phyloP scores from a whole-genome alignment of 2,797 vertebrate genomes.

The Crax fasciolata region DNA sequence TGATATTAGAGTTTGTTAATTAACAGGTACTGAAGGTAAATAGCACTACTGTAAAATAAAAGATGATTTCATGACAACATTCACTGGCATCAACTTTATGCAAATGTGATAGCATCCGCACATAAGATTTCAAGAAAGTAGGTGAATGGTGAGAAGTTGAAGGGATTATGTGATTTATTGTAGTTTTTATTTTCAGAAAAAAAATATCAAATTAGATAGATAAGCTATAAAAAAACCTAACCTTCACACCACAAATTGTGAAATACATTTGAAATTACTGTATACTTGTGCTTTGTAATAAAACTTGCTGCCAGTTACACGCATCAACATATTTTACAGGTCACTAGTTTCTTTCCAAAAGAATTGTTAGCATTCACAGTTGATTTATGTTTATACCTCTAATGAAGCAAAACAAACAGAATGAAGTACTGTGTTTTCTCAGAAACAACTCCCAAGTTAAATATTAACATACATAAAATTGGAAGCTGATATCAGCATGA shows the following conservation, averaged over 20 bases:
- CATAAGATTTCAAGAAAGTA: not conserved
- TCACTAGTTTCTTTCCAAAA: conserved; percentile 42
- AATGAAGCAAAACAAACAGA: conserved; percentile 64
- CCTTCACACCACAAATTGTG: not conserved
- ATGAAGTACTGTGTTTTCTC: conserved; percentile 19
- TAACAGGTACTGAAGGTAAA: not conserved
- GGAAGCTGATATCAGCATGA: conserved; percentile 2
- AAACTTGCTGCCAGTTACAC: conserved; percentile 20
- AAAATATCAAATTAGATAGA: not conserved
- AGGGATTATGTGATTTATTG: not conserved
- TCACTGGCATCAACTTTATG: not conserved
- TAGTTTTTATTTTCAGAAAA: not conserved
- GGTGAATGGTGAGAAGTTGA: not conserved
- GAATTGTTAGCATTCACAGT: conserved; percentile 53
- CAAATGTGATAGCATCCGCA: not conserved
- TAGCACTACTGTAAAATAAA: not conserved
- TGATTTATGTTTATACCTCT: conserved; percentile 51
- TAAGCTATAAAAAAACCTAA: not conserved
- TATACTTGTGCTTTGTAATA: not conserved
- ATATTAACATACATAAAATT: conserved; percentile 38
- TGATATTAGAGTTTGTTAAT: not conserved
- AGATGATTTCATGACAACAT: not conserved
- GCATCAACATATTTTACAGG: conserved; percentile 48
- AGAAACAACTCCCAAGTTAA: conserved; percentile 57
- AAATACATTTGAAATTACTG: not conserved